A percentile compares a stretch with the other conserved stretches of the same genome.
Evolutionary conservation across 64 coral and sea anemone genomes (phyloP).

Genomic region (Dendronephthya gigantea): DNA sequence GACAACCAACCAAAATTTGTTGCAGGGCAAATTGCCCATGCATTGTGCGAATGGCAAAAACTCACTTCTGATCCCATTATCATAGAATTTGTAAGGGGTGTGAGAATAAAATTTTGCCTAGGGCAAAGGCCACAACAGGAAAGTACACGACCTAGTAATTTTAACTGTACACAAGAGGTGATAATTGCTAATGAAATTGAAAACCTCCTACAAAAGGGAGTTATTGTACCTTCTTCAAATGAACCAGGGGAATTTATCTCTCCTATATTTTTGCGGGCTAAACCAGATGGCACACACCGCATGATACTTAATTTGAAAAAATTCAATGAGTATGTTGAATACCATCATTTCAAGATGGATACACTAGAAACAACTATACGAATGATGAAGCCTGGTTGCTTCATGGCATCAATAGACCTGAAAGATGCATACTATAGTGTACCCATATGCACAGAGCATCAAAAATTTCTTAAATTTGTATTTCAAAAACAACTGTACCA

Average conservation of each 20-base stretch:
- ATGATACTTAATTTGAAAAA: conserved; percentile 30
- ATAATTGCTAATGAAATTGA: too few species aligned
- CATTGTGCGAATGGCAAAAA: too few species aligned
- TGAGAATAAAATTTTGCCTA: too few species aligned
- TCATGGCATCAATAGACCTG: not conserved
- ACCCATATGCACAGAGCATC: not conserved
- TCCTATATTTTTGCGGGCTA: not conserved
- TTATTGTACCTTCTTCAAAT: not conserved
- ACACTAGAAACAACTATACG: not conserved
- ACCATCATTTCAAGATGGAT: conserved; percentile 29
- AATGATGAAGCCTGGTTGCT: not conserved
- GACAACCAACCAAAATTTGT: too few species aligned
- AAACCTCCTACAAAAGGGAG: not conserved
- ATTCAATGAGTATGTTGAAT: conserved; percentile 33
- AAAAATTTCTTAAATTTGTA: not conserved
- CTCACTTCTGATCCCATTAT: too few species aligned
- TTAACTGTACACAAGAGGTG: too few species aligned
- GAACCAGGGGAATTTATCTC: conserved; percentile 15
- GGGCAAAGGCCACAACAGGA: too few species aligned
- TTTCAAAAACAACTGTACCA: not conserved
- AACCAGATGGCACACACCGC: conserved; percentile 16
- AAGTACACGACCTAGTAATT: too few species aligned
- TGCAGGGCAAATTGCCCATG: too few species aligned
- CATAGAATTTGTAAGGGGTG: too few species aligned
- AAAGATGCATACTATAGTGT: not conserved